Evolutionary conservation across 2,113 vertebrate genomes (phyloP), one percentile per base, ranked within the genome.

Genomic region (Fulmarus glacialis): DNA sequence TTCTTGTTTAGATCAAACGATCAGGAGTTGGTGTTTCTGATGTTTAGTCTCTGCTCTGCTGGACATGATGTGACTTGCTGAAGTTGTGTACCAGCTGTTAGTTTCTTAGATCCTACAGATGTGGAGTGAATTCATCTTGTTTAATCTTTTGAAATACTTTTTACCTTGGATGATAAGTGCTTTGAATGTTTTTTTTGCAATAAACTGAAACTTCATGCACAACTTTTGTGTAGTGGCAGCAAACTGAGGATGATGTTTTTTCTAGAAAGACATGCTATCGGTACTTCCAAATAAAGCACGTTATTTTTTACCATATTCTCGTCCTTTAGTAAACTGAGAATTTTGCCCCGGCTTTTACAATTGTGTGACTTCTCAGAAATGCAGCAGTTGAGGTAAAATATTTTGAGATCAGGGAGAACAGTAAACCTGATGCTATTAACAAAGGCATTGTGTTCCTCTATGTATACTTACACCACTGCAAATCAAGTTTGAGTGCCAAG

Each of bases 181-280:
- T 90, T 74, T 15, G 42, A n/a, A 18, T 7, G 2, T 59, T 16
- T 55, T 6, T 66, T 86, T 62, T 45, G 27, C 53, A 38, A 3
- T 59, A 32, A 82, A 32, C 30, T 8, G 15, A 7, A 89, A 19
- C 32, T 40, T 92, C 27, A 14, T 15, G 13, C 60, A 16, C 17
- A 15, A 3, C 27, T 82, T 82, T 27, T 20, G 27, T 68, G 58
- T 59, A 38, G 32, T 32, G 36, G 34, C 89, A 94, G 79, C 45
- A 53, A 79, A 21, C 21, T 15, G 36, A 36, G 42, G n/a, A 18
- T 52, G 36, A 24, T 12, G 4, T 10, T 20, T 84, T 42, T 42
- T n/a, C n/a, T 34, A 21, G 43, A 20, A 48, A 13, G 20, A 30
- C 0, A 0, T 30, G 3, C 45, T 66, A 6, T 23, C 15, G 27